phyloP scores from a whole-genome alignment of 2,113 vertebrate genomes.

The Fulmarus glacialis region DNA sequence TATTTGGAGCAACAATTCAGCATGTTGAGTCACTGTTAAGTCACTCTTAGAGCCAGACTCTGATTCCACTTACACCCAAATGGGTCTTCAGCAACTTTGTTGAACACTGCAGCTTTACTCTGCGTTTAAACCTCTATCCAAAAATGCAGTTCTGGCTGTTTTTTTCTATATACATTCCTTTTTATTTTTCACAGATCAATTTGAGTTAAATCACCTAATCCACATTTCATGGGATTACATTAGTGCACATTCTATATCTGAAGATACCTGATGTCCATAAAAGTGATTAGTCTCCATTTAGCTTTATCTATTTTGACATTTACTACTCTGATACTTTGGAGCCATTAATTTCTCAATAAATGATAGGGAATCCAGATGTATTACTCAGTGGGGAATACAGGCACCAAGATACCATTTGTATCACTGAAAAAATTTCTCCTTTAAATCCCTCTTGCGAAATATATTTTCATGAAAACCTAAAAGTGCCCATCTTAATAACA shows the following conservation, averaged over 20 bases:
- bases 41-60: conserved; percentile 51
- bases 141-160: not conserved
- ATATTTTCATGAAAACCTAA: not conserved
- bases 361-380: not conserved
- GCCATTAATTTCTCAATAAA: not conserved
- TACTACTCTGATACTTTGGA: not conserved
- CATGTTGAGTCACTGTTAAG: conserved; percentile 67
- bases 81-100: not conserved
- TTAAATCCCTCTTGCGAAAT: not conserved
- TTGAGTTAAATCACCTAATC: not conserved
- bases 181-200: not conserved
- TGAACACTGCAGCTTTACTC: not conserved
- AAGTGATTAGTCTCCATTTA: not conserved
- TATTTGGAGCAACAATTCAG: conserved; percentile 71
- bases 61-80: conserved; percentile 10
- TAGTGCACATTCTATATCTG: not conserved
- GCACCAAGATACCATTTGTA: not conserved
- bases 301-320: conserved; percentile 1
- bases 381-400: not conserved
- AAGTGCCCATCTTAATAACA: not conserved
- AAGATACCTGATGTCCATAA: not conserved
- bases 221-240: not conserved
- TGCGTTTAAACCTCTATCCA: not conserved
- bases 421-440: not conserved
- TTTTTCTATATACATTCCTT: not conserved